Evolutionary conservation across 2,113 vertebrate genomes (phyloP), one percentile per base, ranked within the genome.

Genomic region (Emydocephalus ijimae): DNA sequence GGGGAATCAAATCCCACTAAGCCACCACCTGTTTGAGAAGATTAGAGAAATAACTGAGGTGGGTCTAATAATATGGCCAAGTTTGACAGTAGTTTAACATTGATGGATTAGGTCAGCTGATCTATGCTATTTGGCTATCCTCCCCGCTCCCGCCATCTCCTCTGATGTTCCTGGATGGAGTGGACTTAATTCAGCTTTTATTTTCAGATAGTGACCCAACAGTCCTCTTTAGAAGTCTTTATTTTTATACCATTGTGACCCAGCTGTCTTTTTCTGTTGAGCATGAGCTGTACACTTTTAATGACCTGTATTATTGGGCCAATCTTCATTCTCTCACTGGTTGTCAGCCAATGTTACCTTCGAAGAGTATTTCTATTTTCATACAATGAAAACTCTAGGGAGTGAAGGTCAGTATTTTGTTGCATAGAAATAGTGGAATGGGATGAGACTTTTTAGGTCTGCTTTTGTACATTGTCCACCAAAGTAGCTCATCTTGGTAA

Each of bases 21-120:
- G 93, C 56, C 90, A 92, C 93, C 95, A 93, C 96, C 93, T 95
- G 94, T 94, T 95, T 90, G 74, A 95, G 94, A 56, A 94, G 96
- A 95, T 96, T 96, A 95, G 93, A 95, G 93, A 94, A 94, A 93
- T 93, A 94, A 90, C 21, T 9, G 48, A 43, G 89, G 57, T 43
- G 48, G 91, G 11, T 64, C 50, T 88, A 87, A 92, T 34, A 87
- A 90, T 93, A 94, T 94, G 88, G 93, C 2, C 34, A 24, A 0
- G 85, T 91, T 96, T 94, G 94, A 89, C 91, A 26, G 89, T 93
- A 93, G 89, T 91, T 95, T 92, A 12, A 93, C 93, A 85, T 91
- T 61, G 89, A 94, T 95, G 92, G 88, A 0, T 1, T n/a, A 87
- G 94, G 93, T 93, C 95, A 85, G 0, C 26, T 95, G 9, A 26